A percentile compares a stretch with the other conserved stretches of the same genome.
phyloP scores from a whole-genome alignment of 1,140 invertebrate genomes.

The Dufourea novaeangliae region DNA sequence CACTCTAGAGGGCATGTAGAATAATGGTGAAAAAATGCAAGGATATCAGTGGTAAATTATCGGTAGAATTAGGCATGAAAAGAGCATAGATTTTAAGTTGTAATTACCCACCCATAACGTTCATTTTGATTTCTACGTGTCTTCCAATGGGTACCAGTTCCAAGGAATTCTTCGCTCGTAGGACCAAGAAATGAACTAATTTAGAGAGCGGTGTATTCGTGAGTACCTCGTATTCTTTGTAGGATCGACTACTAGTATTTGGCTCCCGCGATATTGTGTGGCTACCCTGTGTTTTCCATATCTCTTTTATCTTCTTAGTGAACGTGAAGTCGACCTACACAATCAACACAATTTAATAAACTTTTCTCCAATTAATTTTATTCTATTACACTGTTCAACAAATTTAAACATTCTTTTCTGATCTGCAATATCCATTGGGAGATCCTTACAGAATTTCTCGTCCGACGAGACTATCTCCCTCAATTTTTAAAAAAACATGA shows the following conservation, averaged over 20 bases:
- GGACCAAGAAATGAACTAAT: slow-evolving; percentile 73
- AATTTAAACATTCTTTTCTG: too few relatives aligned
- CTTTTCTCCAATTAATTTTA: not conserved
- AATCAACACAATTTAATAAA: not conserved
- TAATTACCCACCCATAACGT: slow-evolving; percentile 71
- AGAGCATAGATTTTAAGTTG: not conserved
- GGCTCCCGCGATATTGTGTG: slow-evolving; percentile 56
- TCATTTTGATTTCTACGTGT: slow-evolving; percentile 76
- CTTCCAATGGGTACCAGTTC: slow-evolving; percentile 76
- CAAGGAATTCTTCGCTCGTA: slow-evolving; percentile 73
- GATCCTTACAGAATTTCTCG: too few relatives aligned
- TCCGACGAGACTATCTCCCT: too few relatives aligned
- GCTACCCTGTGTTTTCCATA: slow-evolving; percentile 76
- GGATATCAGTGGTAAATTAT: too few relatives aligned
- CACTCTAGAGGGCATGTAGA: too few relatives aligned
- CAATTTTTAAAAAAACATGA: too few relatives aligned
- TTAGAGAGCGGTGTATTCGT: slow-evolving; percentile 74
- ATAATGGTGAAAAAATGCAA: too few relatives aligned
- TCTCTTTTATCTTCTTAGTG: slow-evolving; percentile 65
- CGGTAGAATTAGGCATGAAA: too few relatives aligned
- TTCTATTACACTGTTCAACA: too few relatives aligned
- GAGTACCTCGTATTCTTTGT: slow-evolving; percentile 75
- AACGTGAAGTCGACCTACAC: slow-evolving; percentile 74
- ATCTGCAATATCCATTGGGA: too few relatives aligned
- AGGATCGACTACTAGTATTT: slow-evolving; percentile 61